Base-by-base conservation (phyloP, 2,113 vertebrate species). In the Syngnathus scovelli region DNA sequence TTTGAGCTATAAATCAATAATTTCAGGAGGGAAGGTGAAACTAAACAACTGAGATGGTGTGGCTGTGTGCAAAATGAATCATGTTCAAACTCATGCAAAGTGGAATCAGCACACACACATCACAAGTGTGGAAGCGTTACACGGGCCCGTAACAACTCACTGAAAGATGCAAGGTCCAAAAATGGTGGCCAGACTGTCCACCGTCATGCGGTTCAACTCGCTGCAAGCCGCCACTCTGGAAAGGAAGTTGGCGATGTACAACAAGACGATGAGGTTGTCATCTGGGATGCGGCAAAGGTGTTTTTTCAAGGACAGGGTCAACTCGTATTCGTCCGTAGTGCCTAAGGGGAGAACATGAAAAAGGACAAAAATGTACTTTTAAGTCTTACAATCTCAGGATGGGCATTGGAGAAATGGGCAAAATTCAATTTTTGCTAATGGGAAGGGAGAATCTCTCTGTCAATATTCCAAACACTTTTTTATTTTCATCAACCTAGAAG, bases 81-180 rank as follows among this genome's bases (percentile, higher is more conserved):
- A 43, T 39, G 6, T 39, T 39, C 9, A 7, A 11, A 43, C 2
- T 9, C 11, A 11, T 43, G 41, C 7, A 43, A 8, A 10, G 16
- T n/a, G 19, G 19, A 52, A 19, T 5, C 27, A 33, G 27, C 27
- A 33, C 27, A 33, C 27, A 33, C 27, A 33, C 27, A 33, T 12
- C 16, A 9, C 4, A 62, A 44, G 38, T 8, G 39, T 4, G 13
- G 6, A 64, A 46, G 23, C 15, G 2, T 33, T 33, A 16, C 4
- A 37, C 8, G 23, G 3, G 7, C 23, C 10, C 6, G 44, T 21
- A 60, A 27, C 23, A 44, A 89, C 91, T 84, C 89, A 93, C 91
- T 80, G 90, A 82, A 92, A 93, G 55, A 94, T 78, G 59, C 87
- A 88, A 36, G 93, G 93, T 63, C 93, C 93, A 75, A 94, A 93